A percentile compares a stretch with the other conserved stretches of the same genome.
Conservation (phyloP, 1,140 invertebrate genomes). For the Drosophila pachea region DNA sequence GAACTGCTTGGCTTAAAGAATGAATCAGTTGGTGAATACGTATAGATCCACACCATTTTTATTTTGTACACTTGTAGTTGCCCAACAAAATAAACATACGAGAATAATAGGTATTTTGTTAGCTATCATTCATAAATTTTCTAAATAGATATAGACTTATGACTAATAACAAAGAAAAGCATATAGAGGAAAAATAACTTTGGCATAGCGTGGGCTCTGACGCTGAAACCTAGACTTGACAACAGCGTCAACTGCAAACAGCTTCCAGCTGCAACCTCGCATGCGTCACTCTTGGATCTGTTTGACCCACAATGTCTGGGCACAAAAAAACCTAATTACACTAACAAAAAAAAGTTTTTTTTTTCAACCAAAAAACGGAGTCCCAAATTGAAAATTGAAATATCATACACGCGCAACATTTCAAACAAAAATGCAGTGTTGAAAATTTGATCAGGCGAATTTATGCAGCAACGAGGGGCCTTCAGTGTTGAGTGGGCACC, state of each 20-base stretch:
- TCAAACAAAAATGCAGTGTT: conserved; percentile 53
- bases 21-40: no score
- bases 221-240: conserved; percentile 26
- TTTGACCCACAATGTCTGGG: conserved; percentile 67
- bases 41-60: no score
- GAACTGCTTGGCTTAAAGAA: no score
- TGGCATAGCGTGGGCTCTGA: conserved; percentile 13
- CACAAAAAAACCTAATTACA: conserved; percentile 12
- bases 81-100: background rate
- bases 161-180: background rate
- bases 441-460: conserved; percentile 66
- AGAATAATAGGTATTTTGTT: background rate
- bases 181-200: background rate
- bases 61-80: background rate
- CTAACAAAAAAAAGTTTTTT: conserved; percentile 15
- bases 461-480: conserved; percentile 46
- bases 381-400: conserved; percentile 75
- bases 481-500: conserved; percentile 30
- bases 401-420: conserved; percentile 64
- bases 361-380: conserved; percentile 43
- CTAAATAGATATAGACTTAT: background rate
- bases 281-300: conserved; percentile 63
- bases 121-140: conserved; percentile 12
- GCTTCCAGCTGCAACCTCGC: conserved; percentile 40
- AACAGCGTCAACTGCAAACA: conserved; percentile 13